Evolutionary conservation across 2,797 vertebrate genomes (phyloP).

Genomic region (Trematomus bernacchii): DNA sequence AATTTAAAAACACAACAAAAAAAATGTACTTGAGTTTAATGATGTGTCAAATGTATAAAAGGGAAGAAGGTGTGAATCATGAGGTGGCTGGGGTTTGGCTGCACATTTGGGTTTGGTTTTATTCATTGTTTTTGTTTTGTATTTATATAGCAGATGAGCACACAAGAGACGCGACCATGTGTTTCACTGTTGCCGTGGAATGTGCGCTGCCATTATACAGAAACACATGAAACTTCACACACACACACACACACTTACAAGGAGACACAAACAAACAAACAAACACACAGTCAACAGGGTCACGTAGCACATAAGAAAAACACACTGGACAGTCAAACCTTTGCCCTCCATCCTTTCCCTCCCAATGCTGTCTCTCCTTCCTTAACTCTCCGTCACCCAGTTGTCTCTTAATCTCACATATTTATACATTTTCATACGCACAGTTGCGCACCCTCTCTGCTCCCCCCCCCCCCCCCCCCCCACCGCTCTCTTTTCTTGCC

Average conservation of each 20-base stretch:
- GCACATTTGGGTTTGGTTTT: constrained; percentile 74
- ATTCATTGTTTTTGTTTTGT: constrained; percentile 78
- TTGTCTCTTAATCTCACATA: constrained; percentile 69
- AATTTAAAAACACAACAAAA: constrained; percentile 60
- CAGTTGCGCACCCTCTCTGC: constrained; percentile 72
- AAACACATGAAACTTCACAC: constrained; percentile 34
- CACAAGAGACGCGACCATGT: constrained; percentile 85
- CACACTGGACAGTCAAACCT: constrained; percentile 84
- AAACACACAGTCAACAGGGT: constrained; percentile 76
- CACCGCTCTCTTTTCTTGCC: constrained; percentile 52
- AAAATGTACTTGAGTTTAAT: constrained; percentile 55
- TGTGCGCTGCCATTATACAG: constrained; percentile 71
- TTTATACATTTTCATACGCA: constrained; percentile 82
- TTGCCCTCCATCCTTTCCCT: constrained; percentile 54
- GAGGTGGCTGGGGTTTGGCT: constrained; percentile 77
- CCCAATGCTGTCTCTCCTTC: constrained; percentile 47
- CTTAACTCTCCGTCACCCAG: constrained; percentile 51
- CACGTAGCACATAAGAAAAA: constrained; percentile 83
- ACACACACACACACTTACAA: constrained; percentile 22
- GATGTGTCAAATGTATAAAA: constrained; percentile 81
- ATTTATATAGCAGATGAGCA: constrained; percentile 86
- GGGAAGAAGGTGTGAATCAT: constrained; percentile 78
- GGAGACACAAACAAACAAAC: constrained; percentile 35
- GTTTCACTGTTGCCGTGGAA: constrained; percentile 84
- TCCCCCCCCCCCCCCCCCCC: constrained; percentile 31